Evolutionary conservation across 1,140 invertebrate species (phyloP), one percentile per base, ranked within the genome.

Genomic region (Andricus grossulariae): DNA sequence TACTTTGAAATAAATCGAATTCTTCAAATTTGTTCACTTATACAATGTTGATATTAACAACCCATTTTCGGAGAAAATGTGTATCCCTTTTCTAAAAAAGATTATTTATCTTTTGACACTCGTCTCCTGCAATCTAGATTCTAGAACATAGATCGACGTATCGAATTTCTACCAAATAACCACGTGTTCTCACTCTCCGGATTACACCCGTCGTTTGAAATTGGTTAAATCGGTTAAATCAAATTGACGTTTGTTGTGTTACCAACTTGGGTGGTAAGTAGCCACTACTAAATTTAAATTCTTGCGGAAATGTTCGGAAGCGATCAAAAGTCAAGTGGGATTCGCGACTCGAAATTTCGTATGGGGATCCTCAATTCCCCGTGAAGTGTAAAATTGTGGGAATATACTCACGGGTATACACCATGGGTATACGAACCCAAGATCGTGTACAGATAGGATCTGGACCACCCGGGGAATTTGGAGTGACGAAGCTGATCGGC

Each of bases 361-460:
- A 39, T 25, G 7, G 60, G 32, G 57, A 66, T 45, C 21, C 12
- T 66, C 15, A 12, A 45, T 45, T 45, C 10, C 10, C 39, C 8
- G 7, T 32, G 21, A 32, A 16, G 60, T 66, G 60, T 39, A 66
- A 66, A 66, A 66, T 66, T 66, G 21, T 12, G 13, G 11, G 25
- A 45, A 66, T 66, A 66, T 66, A 21, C 25, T 6, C 19, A 32
- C 57, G 52, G 52, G 4, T 57, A 21, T 57, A 45, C 39, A 45
- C 39, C 18, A 2, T 18, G 55, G n/a, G 25, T 19, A 21, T 19
- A n/a, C 18, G 18, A 12, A n/a, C 60, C 25, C n/a, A 66, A 66
- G 60, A 66, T 66, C 60, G 60, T 66, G 60, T 66, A 66, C 60
- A n/a, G 60, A 66, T 66, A 66, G 60, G 60, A 66, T 66, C 60